Evolutionary conservation across 2,113 vertebrate species (phyloP), one percentile per base, ranked within the genome.

Genomic region (Anseranas semipalmata): DNA sequence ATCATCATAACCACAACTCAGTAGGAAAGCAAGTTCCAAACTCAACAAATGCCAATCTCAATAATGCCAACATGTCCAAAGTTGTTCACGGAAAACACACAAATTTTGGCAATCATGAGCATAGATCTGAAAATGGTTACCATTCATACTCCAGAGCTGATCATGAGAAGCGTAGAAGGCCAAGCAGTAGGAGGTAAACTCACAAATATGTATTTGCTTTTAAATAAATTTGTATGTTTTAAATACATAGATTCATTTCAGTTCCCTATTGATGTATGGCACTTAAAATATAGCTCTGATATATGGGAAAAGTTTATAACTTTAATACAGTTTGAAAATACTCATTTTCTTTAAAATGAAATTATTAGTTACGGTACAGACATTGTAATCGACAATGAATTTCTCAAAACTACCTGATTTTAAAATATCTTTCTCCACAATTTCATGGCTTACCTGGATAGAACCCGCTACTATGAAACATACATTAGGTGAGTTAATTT

Each of bases 31-130:
- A 98, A 9, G 98, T 98, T 84, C 99, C 99, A 80, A 99, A 99
- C 95, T 99, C 99, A 96, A 99, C 99, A 95, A 99, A 99, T 98
- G 99, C 99, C 98, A 99, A 99, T 97, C 99, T 99, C 97, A 99
- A 99, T 98, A 99, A 99, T 85, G 99, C 99, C 98, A 99, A 99
- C 72, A 89, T 99, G 97, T 99, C 99, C 97, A 99, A 99, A 97
- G 97, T 99, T 89, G 98, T 98, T 96, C 99, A 99, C 8, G 99
- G 99, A 90, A 99, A 98, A 85, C 98, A 98, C 90, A n/a, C 94
- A 56, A 91, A 96, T 89, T 97, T 97, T 96, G 98, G 98, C 87
- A 98, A 96, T 96, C 98, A 98, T 28, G 99, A 99, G 72, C 99
- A 98, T 9, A 97, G 98, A 9, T 98, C 98, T 82, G 98, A 98